phyloP scores from a whole-genome alignment of 2,797 vertebrate species.

The Coregonus suidteri region DNA sequence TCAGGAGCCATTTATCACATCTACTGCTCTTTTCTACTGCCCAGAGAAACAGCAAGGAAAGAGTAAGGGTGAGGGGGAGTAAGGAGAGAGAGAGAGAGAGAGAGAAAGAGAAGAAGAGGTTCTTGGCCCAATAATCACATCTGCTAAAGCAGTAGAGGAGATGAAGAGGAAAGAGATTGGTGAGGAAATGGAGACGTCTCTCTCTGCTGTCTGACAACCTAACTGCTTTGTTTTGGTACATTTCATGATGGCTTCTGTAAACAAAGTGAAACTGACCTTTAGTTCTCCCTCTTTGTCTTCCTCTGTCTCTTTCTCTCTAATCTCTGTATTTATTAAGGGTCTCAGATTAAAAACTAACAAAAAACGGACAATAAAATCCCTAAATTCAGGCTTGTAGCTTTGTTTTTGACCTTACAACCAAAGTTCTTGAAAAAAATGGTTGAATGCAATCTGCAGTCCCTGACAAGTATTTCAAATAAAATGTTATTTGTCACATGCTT shows the following conservation, averaged over 20 bases:
- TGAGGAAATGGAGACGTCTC: constrained; percentile 67
- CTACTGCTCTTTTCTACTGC: constrained; percentile 71
- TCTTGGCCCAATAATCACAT: constrained; percentile 64
- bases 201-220: constrained; percentile 73
- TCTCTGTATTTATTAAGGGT: neutral
- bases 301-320: neutral
- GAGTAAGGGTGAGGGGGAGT: constrained; percentile 30
- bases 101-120: constrained; percentile 28
- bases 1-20: constrained; percentile 66
- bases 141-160: constrained; percentile 60
- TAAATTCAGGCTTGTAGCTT: constrained; percentile 24
- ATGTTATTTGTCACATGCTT: too few relatives aligned
- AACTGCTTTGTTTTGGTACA: constrained; percentile 58
- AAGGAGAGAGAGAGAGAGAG: constrained; percentile 15
- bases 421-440: neutral
- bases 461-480: neutral
- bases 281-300: neutral
- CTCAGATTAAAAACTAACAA: neutral
- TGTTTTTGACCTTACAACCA: constrained; percentile 17
- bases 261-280: constrained; percentile 31
- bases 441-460: neutral
- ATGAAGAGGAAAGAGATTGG: constrained; percentile 27
- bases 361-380: constrained; percentile 18
- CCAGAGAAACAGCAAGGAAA: constrained; percentile 38
- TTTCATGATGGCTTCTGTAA: constrained; percentile 53